Percentiles rank a stretch among this genome's conserved stretches.
These are phyloP conservation scores for Sander vitreus DNA, from an alignment of 2,113 vertebrate species.

Conservation along the genomic window DNA sequence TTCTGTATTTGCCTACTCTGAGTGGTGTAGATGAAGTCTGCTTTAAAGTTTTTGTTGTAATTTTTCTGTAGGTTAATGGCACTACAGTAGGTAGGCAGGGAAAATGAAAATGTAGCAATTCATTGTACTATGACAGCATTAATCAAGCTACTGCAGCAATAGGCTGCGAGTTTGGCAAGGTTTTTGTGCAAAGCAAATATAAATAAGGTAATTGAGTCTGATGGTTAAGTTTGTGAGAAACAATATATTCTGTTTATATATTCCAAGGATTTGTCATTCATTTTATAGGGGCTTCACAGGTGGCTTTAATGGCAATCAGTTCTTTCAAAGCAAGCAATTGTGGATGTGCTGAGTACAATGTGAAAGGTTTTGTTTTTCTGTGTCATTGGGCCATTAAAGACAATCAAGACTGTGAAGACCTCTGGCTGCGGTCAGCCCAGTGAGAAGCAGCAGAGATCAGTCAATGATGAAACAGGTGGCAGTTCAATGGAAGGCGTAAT, in stretches of 20 bases:
- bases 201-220: background rate
- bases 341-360: background rate
- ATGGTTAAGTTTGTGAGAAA: constrained; percentile 13
- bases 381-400: constrained; percentile 27
- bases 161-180: background rate
- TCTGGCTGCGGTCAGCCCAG: constrained; percentile 5
- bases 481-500: constrained; percentile 33
- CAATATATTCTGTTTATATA: constrained; percentile 12
- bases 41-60: background rate
- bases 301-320: constrained; percentile 4
- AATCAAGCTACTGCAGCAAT: background rate
- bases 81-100: background rate
- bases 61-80: background rate
- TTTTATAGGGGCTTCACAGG: constrained; percentile 17
- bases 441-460: constrained; percentile 25
- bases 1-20: background rate
- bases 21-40: too few species aligned
- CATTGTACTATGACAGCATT: background rate
- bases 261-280: background rate
- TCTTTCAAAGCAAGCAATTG: constrained; percentile 20
- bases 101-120: constrained; percentile 10
- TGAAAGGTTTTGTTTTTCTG: background rate
- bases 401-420: constrained; percentile 24
- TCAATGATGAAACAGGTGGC: constrained; percentile 26
- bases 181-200: constrained; percentile 12